Base-by-base conservation (phyloP, 2,113 vertebrate species). In the Chrysochloris asiatica region DNA sequence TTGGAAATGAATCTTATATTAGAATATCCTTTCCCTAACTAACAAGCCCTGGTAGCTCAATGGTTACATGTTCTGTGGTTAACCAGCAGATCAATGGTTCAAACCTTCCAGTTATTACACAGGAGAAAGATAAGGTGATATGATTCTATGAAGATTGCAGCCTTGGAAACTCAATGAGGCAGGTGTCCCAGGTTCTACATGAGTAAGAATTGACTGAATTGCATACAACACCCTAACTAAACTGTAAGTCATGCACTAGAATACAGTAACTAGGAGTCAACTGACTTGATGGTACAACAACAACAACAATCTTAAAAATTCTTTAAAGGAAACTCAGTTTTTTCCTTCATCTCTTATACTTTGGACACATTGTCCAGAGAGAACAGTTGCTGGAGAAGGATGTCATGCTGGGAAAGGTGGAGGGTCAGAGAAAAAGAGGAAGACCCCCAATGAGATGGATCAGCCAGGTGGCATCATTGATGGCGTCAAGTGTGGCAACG, bases 1-100 rank as follows among this genome's bases (percentile, higher is more conserved):
- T 77, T 43, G 12, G 30, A 93, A 84, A 63, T 89, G 78, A 36
- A 72, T 84, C 52, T 52, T 50, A 71, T 78, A 43, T 50, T 83
- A 43, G 10, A 79, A 17, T 43, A 48, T 83, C 10, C 16, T n/a
- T 71, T 59, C 28, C 13, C 24, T 72, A 48, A 88, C 43, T 36
- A 69, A 69, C 8, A 21, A 22, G 67, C 67, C n/a, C 3, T 38
- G 67, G 36, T 69, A 19, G 19, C 21, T 69, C 21, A 22, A 6
- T 38, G 21, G 2, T 9, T 38, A 69, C 30, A 36, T 4, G 7
- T 9, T 9, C 36, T 38, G 19, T 9, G 21, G 17, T 19, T 38
- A 24, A 38, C 19, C n/a, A 38, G 9, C 38, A 69, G 67, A 19
- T 38, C 8, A 9, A 19, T 14, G 16, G n/a, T 38, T 38, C 10